These are phyloP conservation scores for Elgonia sp. DNA, from an alignment of 2,888 invertebrate species.

Conservation along the genomic window DNA sequence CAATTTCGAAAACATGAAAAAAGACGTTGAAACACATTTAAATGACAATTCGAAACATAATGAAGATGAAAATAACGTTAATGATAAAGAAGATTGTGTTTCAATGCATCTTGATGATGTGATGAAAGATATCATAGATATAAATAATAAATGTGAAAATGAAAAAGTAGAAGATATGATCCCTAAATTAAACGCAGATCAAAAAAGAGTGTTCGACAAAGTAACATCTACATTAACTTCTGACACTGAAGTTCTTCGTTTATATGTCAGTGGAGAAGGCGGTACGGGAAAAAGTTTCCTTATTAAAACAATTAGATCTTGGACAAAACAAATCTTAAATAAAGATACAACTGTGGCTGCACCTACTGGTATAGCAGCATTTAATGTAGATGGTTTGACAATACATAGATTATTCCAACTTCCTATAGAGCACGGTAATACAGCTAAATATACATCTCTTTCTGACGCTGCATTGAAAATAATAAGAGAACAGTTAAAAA, in stretches of 20 bases:
- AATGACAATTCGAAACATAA: not conserved
- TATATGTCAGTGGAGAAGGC: not conserved
- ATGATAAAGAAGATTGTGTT: constrained; percentile 4
- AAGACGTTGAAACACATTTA: not conserved
- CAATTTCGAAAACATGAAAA: constrained; percentile 12
- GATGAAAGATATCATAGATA: constrained; percentile 1
- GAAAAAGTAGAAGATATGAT: constrained; percentile 1
- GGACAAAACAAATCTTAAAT: constrained; percentile 77
- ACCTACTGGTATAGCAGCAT: constrained; percentile 83
- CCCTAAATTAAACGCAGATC: not conserved
- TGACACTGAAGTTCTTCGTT: not conserved
- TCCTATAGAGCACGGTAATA: constrained; percentile 81
- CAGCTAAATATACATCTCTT: constrained; percentile 80
- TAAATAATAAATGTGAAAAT: not conserved
- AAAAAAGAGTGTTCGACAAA: not conserved
- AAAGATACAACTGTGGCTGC: constrained; percentile 80
- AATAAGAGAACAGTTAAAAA: constrained; percentile 77
- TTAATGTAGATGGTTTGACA: constrained; percentile 83
- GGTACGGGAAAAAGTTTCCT: constrained; percentile 4
- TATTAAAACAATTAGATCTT: not conserved
- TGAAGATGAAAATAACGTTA: not conserved
- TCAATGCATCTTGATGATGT: not conserved
- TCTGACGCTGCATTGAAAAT: constrained; percentile 79
- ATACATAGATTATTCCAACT: constrained; percentile 81
- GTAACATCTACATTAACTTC: not conserved